Percentiles rank a stretch among this genome's conserved stretches.
These are phyloP conservation scores for Drosophila santomea DNA, from an alignment of 1,140 invertebrate species.

Conservation along the genomic window DNA sequence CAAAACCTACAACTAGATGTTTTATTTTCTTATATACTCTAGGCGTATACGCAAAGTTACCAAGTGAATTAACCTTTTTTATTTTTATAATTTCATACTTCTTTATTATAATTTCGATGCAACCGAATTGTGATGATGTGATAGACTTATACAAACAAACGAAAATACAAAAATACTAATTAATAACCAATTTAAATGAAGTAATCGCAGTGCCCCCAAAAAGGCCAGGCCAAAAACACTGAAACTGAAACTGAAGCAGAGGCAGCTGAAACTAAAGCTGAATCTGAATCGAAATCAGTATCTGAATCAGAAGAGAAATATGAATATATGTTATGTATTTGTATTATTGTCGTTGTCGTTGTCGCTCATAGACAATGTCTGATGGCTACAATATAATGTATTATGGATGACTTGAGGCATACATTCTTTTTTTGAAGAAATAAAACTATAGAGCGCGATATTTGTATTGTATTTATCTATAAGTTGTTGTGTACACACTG, in stretches of 20 bases:
- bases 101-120: slow-evolving; percentile 63
- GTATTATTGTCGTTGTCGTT: slow-evolving; percentile 68
- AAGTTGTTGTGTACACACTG: slow-evolving; percentile 72
- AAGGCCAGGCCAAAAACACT: slow-evolving; percentile 35
- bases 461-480: slow-evolving; percentile 81
- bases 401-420: slow-evolving; percentile 81
- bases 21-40: slow-evolving; percentile 24
- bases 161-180: slow-evolving; percentile 70
- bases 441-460: slow-evolving; percentile 77
- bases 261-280: slow-evolving; percentile 22
- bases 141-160: slow-evolving; percentile 78
- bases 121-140: slow-evolving; percentile 82
- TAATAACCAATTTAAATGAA: slow-evolving; percentile 72
- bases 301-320: slow-evolving; percentile 47
- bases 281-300: slow-evolving; percentile 35
- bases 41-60: slow-evolving; percentile 14
- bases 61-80: slow-evolving; percentile 28
- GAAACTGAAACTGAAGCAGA: slow-evolving; percentile 37
- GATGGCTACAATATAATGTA: slow-evolving; percentile 69
- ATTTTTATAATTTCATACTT: slow-evolving; percentile 36
- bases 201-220: slow-evolving; percentile 43
- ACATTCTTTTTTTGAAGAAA: slow-evolving; percentile 82
- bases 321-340: slow-evolving; percentile 75
- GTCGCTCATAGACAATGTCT: slow-evolving; percentile 53
- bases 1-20: slow-evolving; percentile 14